A percentile compares a stretch with the other conserved stretches of the same genome.
Evolutionary conservation across 2,888 invertebrate species (phyloP).

Genomic region (Gastracanthus pulcherrimus): DNA sequence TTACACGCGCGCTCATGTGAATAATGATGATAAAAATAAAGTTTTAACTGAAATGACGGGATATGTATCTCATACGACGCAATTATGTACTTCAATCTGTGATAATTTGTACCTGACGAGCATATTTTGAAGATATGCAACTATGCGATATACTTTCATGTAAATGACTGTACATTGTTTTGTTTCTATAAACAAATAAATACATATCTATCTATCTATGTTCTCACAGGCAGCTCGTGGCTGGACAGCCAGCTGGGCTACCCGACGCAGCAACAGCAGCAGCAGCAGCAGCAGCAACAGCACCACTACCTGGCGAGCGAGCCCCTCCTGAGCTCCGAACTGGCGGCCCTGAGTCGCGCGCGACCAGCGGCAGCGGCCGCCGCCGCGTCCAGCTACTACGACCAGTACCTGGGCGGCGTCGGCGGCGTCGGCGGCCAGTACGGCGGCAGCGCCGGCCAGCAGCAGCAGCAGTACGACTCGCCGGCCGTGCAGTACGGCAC

Average conservation of each 20-base stretch:
- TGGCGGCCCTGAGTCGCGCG: conserved; percentile 59
- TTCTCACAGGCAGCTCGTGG: conserved; percentile 69
- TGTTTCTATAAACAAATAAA: too few relatives aligned
- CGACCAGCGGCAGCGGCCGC: conserved; percentile 60
- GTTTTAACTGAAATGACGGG: too few relatives aligned
- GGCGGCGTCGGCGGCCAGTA: conserved; percentile 58
- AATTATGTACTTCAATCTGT: too few relatives aligned
- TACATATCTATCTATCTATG: not conserved
- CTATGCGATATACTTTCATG: too few relatives aligned
- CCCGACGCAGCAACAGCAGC: conserved; percentile 60
- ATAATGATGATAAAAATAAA: too few relatives aligned
- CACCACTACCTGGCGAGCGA: conserved; percentile 63
- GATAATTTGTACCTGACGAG: too few relatives aligned
- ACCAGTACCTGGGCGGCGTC: conserved; percentile 66
- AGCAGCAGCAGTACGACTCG: conserved; percentile 68
- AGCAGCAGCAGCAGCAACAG: conserved; percentile 65
- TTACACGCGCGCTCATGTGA: too few relatives aligned
- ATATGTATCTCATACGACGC: too few relatives aligned
- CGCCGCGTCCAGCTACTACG: conserved; percentile 68
- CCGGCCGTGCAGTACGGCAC: conserved; percentile 62
- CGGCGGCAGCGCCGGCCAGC: conserved; percentile 46
- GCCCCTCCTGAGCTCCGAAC: conserved; percentile 67
- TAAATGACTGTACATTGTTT: not conserved
- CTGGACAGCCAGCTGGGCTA: conserved; percentile 59
- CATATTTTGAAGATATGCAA: too few relatives aligned